phyloP scores from a whole-genome alignment of 1,140 invertebrate species.

The Apis dorsata region DNA sequence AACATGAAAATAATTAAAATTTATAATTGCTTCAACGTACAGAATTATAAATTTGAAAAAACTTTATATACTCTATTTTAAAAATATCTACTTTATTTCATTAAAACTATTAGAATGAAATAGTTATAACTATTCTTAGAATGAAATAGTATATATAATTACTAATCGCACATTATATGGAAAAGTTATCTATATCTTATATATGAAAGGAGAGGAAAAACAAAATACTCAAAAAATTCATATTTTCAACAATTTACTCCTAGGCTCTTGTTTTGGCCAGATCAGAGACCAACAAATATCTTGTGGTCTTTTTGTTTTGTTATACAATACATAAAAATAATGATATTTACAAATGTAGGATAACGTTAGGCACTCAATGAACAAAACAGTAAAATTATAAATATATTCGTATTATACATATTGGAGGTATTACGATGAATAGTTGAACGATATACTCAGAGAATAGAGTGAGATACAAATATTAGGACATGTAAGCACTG shows the following conservation, averaged over 20 bases:
- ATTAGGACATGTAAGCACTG: constrained; percentile 39
- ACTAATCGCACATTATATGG: neutral
- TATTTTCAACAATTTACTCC: constrained; percentile 72
- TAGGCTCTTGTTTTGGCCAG: constrained; percentile 68
- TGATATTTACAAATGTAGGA: constrained; percentile 71
- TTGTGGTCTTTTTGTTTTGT: constrained; percentile 53
- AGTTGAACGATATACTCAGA: constrained; percentile 55
- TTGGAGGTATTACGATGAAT: constrained; percentile 52
- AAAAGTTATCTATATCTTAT: neutral
- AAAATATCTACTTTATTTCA: neutral
- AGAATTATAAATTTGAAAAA: neutral
- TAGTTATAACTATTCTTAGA: neutral
- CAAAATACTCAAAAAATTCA: constrained; percentile 42
- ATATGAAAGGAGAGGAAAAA: constrained; percentile 13
- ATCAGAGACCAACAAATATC: constrained; percentile 60
- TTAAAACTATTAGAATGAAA: neutral
- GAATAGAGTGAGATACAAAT: constrained; percentile 62
- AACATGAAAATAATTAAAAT: neutral
- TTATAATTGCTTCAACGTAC: neutral
- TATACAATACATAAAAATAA: constrained; percentile 71
- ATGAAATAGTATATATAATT: neutral
- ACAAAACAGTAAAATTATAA: constrained; percentile 67
- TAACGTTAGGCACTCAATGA: constrained; percentile 72
- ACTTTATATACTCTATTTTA: neutral
- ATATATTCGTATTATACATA: constrained; percentile 53